Conservation (phyloP, 2,888 invertebrate genomes). For the Raillietiella orientalis region DNA sequence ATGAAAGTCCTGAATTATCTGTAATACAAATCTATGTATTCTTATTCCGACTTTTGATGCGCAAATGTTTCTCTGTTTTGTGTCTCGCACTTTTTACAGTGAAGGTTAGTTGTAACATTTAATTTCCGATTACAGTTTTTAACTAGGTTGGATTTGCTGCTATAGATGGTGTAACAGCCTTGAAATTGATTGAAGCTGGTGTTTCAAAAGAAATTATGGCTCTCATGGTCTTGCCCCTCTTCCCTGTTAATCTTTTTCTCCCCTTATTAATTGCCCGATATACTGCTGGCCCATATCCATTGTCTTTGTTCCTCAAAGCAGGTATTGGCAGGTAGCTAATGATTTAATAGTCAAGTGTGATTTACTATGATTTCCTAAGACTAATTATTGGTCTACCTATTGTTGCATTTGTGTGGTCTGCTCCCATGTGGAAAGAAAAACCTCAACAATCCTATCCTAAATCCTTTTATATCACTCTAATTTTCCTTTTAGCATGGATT, state of each 20-base stretch:
- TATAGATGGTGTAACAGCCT: slow-evolving; percentile 67
- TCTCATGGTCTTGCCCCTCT: slow-evolving; percentile 62
- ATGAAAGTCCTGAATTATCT: too few relatives aligned
- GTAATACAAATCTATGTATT: too few relatives aligned
- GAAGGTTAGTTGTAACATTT: too few relatives aligned
- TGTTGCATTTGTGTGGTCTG: too few relatives aligned
- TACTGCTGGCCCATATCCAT: slow-evolving; percentile 56
- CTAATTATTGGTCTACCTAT: not conserved
- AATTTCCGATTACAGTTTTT: too few relatives aligned
- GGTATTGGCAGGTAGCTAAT: slow-evolving; percentile 32
- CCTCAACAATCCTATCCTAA: too few relatives aligned
- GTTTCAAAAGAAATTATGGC: slow-evolving; percentile 84
- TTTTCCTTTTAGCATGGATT: too few relatives aligned
- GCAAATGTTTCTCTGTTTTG: too few relatives aligned
- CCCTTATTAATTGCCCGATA: slow-evolving; percentile 52
- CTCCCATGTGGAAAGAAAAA: too few relatives aligned
- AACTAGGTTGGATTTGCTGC: slow-evolving; percentile 73
- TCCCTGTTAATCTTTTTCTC: slow-evolving; percentile 70
- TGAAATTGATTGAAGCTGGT: slow-evolving; percentile 84
- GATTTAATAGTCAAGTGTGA: slow-evolving; percentile 2
- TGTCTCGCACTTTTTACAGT: too few relatives aligned
- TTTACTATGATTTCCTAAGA: slow-evolving; percentile 3
- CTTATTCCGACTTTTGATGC: too few relatives aligned
- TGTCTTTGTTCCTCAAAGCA: slow-evolving; percentile 57
- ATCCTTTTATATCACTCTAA: too few relatives aligned